These are phyloP conservation scores for Notodonta dromedarius DNA, from an alignment of 2,888 invertebrate species.

Conservation along the genomic window DNA sequence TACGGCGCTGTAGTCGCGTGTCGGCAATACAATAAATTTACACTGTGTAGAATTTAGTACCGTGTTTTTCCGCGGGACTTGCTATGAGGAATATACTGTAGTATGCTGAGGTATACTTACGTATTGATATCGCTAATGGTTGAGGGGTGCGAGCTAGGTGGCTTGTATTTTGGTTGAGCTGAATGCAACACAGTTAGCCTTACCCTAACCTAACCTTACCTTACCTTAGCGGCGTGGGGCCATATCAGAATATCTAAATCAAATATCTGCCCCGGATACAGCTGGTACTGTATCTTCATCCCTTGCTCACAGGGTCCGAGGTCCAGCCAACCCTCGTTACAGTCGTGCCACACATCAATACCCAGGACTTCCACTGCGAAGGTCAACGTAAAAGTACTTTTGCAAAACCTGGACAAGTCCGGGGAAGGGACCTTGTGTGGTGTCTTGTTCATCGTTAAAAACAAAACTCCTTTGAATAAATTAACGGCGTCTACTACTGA, in stretches of 20 bases:
- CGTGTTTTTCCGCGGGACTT: too few relatives aligned
- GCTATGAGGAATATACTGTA: too few relatives aligned
- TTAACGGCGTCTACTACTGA: not conserved
- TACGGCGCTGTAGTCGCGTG: too few relatives aligned
- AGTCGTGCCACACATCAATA: constrained; percentile 66
- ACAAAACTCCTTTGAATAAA: not conserved
- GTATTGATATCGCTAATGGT: too few relatives aligned
- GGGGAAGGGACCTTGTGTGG: constrained; percentile 15
- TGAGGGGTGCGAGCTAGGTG: too few relatives aligned
- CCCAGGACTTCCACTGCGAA: constrained; percentile 69
- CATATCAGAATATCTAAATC: constrained; percentile 69
- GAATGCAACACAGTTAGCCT: too few relatives aligned
- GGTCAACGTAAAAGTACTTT: constrained; percentile 63
- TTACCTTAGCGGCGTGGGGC: constrained; percentile 72
- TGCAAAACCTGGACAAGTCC: constrained; percentile 28
- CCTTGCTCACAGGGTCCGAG: constrained; percentile 58
- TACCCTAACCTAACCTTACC: too few relatives aligned
- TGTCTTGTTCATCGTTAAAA: constrained; percentile 36
- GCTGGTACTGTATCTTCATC: constrained; percentile 62
- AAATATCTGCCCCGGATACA: constrained; percentile 62
- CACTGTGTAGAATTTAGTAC: too few relatives aligned
- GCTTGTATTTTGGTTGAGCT: too few relatives aligned
- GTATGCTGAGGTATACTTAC: too few relatives aligned
- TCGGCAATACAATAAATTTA: too few relatives aligned
- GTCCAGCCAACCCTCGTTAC: constrained; percentile 62